Evolutionary conservation across 2,113 vertebrate species (phyloP).

Genomic region (Axis porcinus): DNA sequence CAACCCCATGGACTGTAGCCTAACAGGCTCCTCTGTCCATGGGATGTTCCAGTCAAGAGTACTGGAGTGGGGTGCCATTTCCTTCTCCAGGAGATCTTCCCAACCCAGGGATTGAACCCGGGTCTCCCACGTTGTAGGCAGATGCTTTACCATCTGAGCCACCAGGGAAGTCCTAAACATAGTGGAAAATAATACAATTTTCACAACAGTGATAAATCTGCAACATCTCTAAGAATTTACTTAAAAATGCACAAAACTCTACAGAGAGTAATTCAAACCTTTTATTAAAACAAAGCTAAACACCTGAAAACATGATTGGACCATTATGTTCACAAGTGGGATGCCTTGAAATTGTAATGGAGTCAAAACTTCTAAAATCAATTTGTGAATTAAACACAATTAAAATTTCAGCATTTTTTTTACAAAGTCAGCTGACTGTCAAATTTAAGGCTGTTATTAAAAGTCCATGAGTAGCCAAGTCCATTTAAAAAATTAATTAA

Average conservation of each 20-base stretch:
- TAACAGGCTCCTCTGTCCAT: no score
- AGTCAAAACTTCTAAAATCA: neutral
- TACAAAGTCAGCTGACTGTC: neutral
- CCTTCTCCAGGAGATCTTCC: no score
- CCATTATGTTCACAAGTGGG: neutral
- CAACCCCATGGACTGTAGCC: no score
- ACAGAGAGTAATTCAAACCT: neutral
- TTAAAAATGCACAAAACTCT: neutral
- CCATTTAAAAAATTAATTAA: neutral
- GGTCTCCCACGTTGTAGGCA: no score
- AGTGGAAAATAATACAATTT: neutral
- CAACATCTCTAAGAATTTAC: neutral
- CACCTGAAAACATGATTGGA: neutral
- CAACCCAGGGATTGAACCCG: no score
- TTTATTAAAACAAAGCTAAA: neutral
- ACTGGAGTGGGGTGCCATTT: no score
- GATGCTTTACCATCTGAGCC: no score
- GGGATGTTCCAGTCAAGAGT: no score
- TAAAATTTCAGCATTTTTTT: neutral
- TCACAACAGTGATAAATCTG: neutral
- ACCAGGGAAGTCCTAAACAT: neutral
- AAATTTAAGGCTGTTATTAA: neutral
- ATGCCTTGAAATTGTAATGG: neutral
- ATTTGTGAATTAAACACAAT: neutral
- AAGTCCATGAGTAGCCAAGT: neutral